Evolutionary conservation across 2,888 invertebrate genomes (phyloP).

Genomic region (Mythimna loreyi): DNA sequence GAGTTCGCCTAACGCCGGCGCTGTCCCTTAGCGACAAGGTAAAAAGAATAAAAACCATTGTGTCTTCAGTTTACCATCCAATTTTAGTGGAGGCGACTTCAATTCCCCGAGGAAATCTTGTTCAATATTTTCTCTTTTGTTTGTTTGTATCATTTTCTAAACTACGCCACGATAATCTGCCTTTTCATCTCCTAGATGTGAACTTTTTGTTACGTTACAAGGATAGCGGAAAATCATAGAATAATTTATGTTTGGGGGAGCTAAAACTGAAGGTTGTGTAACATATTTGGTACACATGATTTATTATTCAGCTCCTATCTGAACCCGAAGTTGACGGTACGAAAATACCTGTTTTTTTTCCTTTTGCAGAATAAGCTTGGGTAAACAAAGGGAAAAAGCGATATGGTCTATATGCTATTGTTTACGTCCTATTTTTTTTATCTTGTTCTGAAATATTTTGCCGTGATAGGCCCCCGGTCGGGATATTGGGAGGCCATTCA

Average conservation of each 20-base stretch:
- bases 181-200: constrained; percentile 58
- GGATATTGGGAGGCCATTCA: constrained; percentile 40
- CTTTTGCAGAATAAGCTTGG: constrained; percentile 25
- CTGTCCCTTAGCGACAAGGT: constrained; percentile 61
- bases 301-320: constrained; percentile 57
- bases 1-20: background rate
- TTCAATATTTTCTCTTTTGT: constrained; percentile 80
- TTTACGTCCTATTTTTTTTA: constrained; percentile 52
- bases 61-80: constrained; percentile 82
- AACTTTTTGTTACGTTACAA: constrained; percentile 40
- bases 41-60: constrained; percentile 79
- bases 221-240: constrained; percentile 37
- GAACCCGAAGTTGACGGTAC: constrained; percentile 26
- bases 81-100: constrained; percentile 81
- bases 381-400: constrained; percentile 40
- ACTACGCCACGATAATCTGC: constrained; percentile 64
- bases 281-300: constrained; percentile 47
- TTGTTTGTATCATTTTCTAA: constrained; percentile 77
- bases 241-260: constrained; percentile 52
- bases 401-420: constrained; percentile 41
- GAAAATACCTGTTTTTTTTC: constrained; percentile 44
- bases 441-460: constrained; percentile 56
- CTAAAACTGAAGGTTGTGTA: constrained; percentile 31
- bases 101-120: constrained; percentile 83
- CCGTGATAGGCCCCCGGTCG: constrained; percentile 30